Percentiles rank a stretch among this genome's conserved stretches.
Evolutionary conservation across 2,113 vertebrate species (phyloP).

Genomic region (Burhinus oedicnemus): DNA sequence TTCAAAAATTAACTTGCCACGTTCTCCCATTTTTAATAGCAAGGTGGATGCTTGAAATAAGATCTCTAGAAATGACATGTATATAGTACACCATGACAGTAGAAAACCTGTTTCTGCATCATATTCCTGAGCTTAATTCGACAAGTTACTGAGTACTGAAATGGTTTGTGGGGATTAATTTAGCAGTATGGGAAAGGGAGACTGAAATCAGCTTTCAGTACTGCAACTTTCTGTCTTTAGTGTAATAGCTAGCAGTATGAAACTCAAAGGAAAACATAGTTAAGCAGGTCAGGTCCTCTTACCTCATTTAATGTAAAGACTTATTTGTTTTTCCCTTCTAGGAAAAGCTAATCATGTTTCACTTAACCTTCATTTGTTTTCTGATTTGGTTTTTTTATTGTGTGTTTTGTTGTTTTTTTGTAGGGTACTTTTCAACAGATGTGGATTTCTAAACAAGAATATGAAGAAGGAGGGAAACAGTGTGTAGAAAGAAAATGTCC

Average conservation of each 20-base stretch:
- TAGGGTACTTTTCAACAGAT: constrained; percentile 99
- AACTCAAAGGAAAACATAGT: not conserved
- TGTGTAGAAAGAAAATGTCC: constrained; percentile 99
- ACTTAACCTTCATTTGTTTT: not conserved
- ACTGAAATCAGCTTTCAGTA: not conserved
- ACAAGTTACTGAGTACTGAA: not conserved
- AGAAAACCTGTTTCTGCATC: not conserved
- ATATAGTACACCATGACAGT: not conserved
- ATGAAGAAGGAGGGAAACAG: constrained; percentile 98
- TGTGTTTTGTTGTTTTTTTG: not conserved
- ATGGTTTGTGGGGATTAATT: not conserved
- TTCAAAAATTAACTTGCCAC: not conserved
- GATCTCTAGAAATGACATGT: not conserved
- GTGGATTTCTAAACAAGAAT: constrained; percentile 99
- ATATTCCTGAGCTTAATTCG: not conserved
- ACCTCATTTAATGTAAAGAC: not conserved
- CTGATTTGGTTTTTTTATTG: not conserved
- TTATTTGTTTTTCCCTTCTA: not conserved
- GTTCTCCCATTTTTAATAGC: not conserved
- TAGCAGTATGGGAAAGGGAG: not conserved
- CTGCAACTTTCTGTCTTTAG: not conserved
- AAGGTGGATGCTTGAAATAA: not conserved
- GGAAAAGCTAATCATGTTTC: not conserved
- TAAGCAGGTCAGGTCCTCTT: not conserved
- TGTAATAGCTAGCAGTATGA: not conserved